Base-by-base conservation (phyloP, 2,888 invertebrate species). In the Scaeva pyrastri region DNA sequence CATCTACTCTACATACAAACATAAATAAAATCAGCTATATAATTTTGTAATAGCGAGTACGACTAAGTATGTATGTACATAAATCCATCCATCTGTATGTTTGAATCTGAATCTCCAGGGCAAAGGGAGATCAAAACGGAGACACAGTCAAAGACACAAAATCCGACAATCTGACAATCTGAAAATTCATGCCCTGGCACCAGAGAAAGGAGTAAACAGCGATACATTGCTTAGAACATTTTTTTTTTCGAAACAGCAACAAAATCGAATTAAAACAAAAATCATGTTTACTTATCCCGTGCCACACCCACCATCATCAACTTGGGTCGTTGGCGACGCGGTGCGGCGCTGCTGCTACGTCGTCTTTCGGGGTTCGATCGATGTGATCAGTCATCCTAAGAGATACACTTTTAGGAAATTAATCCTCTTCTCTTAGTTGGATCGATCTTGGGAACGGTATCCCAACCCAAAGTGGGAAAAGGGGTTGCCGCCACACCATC, bases 231-330 rank as follows among this genome's bases (percentile, higher is more conserved):
- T 50, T 80, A 85, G 84, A 85, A 85, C 50, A 68, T 52, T 52
- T 52, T 52, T 39, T 21, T 43, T 71, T 78, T 62, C 50, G 39
- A 68, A 78, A 48, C 50, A 62, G 50, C 31, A 70, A 64, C 73
- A 81, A 68, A 81, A 76, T 73, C 74, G 82, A 86, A 86, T 86
- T 86, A 86, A 86, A 86, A 86, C 82, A 82, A 86, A 86, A 86
- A 82, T 86, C 86, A 78, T 86, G 86, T 86, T 86, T 74, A 86
- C 82, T 86, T 86, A 86, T 86, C 82, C 82, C 82, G 73, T 82
- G 86, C 86, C 86, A 86, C 86, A 86, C 86, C 86, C 82, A 86
- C 81, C 73, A 71, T 58, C 70, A 82, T 58, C 64, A 66, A 48
- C 76, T 60, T 60, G 60, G 60, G 66, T 64, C 71, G 58, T 71